A percentile compares a stretch with the other conserved stretches of the same genome.
Evolutionary conservation across 2,888 invertebrate species (phyloP).

Genomic region (Philereme transversata): DNA sequence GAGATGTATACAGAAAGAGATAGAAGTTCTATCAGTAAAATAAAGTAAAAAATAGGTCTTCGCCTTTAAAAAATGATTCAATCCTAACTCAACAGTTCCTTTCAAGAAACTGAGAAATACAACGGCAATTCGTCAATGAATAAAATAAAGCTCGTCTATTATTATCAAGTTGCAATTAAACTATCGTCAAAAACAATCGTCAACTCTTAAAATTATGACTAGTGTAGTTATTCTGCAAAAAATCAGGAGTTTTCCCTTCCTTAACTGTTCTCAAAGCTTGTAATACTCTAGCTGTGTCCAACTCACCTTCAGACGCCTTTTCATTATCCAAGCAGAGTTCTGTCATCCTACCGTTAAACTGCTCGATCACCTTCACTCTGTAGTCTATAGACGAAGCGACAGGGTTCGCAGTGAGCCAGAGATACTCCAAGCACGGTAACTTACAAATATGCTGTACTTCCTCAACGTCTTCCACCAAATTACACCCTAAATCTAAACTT

Average conservation of each 20-base stretch:
- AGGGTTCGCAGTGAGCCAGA: conserved; percentile 95
- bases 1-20: too few species aligned
- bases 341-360: conserved; percentile 92
- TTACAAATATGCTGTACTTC: conserved; percentile 92
- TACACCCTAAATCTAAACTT: conserved; percentile 93
- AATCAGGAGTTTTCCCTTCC: conserved; percentile 86
- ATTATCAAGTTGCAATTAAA: conserved; percentile 16
- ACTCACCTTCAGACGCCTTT: conserved; percentile 92
- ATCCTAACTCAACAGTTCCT: too few species aligned
- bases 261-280: conserved; percentile 93
- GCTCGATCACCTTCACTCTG: conserved; percentile 93
- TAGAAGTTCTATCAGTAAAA: too few species aligned
- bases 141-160: conserved; percentile 7
- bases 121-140: background rate
- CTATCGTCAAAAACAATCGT: conserved; percentile 47
- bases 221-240: conserved; percentile 77
- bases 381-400: conserved; percentile 94
- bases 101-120: background rate
- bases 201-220: conserved; percentile 78
- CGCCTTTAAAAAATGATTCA: too few species aligned
- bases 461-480: conserved; percentile 90
- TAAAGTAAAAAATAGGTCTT: too few species aligned
- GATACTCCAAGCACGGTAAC: conserved; percentile 93
- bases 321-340: conserved; percentile 95
- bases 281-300: conserved; percentile 95